Conservation (phyloP, 2,888 invertebrate species). For the Euzophera pinguis region DNA sequence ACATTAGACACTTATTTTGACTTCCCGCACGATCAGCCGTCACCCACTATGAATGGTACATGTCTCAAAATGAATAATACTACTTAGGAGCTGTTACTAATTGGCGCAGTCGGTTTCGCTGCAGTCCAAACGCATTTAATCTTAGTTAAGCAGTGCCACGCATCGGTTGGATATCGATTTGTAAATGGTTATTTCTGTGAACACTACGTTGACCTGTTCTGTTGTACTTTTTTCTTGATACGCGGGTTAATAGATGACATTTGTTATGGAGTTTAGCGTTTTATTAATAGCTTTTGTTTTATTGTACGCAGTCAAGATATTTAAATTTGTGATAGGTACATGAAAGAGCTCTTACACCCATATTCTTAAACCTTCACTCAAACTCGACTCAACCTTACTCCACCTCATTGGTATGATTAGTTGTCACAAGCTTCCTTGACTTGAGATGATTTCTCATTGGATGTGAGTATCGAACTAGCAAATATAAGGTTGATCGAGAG, state of each 20-base stretch:
- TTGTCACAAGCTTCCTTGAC: too few species aligned
- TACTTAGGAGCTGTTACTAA: conserved; percentile 7
- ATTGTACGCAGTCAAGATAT: too few species aligned
- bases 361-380: too few species aligned
- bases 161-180: conserved; percentile 4
- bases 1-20: neutral
- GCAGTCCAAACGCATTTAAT: conserved; percentile 14
- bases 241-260: neutral
- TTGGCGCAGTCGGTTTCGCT: conserved; percentile 4
- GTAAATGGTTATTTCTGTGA: conserved; percentile 3
- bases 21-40: neutral
- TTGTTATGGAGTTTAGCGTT: neutral
- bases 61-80: conserved; percentile 10
- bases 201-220: neutral
- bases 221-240: neutral
- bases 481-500: too few species aligned
- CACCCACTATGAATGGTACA: neutral
- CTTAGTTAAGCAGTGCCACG: conserved; percentile 1
- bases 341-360: too few species aligned
- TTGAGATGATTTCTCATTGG: too few species aligned
- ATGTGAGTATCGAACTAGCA: too few species aligned
- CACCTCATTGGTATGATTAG: too few species aligned
- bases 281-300: neutral
- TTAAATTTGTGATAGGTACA: too few species aligned
- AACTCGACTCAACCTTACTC: too few species aligned